Percentiles rank a stretch among this genome's conserved stretches.
phyloP scores from a whole-genome alignment of 2,113 vertebrate species.

The Sapajus apella region DNA sequence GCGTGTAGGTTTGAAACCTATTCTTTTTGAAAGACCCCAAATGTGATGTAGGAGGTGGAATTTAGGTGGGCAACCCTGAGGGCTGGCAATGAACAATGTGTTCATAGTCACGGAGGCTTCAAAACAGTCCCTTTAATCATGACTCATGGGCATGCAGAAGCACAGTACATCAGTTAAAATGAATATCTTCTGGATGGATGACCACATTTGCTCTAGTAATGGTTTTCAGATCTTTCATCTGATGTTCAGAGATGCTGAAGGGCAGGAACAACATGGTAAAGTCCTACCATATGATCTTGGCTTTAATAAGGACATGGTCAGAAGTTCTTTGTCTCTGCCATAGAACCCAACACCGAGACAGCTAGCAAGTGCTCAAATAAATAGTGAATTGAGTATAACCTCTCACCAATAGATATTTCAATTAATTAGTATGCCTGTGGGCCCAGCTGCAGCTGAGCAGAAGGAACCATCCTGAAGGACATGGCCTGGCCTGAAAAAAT shows the following conservation, averaged over 20 bases:
- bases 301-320: background rate
- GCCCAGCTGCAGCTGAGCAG: background rate
- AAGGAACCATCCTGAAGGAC: background rate
- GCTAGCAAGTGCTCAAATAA: background rate
- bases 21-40: background rate
- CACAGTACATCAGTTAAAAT: background rate
- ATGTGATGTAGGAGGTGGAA: background rate
- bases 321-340: background rate
- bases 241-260: background rate
- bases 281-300: background rate
- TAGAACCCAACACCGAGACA: background rate
- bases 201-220: background rate
- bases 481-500: background rate
- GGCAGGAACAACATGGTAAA: background rate
- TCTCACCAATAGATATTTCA: background rate
- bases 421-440: background rate
- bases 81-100: background rate
- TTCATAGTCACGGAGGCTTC: background rate
- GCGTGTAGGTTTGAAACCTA: background rate
- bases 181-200: background rate
- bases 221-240: background rate
- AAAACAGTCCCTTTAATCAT: background rate
- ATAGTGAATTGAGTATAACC: background rate
- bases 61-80: background rate
- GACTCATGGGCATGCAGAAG: background rate